Percentiles rank a stretch among this genome's conserved stretches.
These are phyloP conservation scores for Microplitis manilae DNA, from an alignment of 2,888 invertebrate species.

Conservation along the genomic window DNA sequence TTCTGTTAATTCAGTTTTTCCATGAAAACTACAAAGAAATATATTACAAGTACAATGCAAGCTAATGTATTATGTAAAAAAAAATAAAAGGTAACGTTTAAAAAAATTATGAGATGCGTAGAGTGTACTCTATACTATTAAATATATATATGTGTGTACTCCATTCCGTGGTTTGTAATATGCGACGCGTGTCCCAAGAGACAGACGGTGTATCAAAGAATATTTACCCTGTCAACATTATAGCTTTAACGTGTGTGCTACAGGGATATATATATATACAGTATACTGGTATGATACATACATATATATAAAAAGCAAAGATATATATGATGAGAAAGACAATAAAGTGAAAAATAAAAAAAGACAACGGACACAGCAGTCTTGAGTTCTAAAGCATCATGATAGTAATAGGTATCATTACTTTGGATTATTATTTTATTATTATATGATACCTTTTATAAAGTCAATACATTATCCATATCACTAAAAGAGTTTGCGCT, in stretches of 20 bases:
- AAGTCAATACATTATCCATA: slow-evolving; percentile 60
- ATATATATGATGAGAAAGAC: slow-evolving; percentile 26
- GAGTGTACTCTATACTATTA: slow-evolving; percentile 15
- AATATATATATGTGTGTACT: slow-evolving; percentile 39
- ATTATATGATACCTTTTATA: slow-evolving; percentile 61
- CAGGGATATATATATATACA: slow-evolving; percentile 1
- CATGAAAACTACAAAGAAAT: neutral
- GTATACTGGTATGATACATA: slow-evolving; percentile 8
- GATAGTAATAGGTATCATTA: slow-evolving; percentile 61
- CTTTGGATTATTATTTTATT: slow-evolving; percentile 65
- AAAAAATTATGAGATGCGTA: slow-evolving; percentile 34
- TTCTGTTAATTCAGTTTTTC: neutral
- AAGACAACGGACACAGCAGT: slow-evolving; percentile 47
- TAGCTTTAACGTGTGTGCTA: slow-evolving; percentile 52
- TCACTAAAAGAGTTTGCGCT: slow-evolving; percentile 42
- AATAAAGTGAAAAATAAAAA: slow-evolving; percentile 28
- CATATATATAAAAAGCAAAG: slow-evolving; percentile 37
- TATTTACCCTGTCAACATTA: slow-evolving; percentile 67
- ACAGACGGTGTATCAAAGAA: slow-evolving; percentile 67
- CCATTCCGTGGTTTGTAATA: slow-evolving; percentile 49
- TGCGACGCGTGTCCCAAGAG: slow-evolving; percentile 62
- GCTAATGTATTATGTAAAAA: neutral
- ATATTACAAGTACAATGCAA: slow-evolving; percentile 13
- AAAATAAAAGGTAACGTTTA: slow-evolving; percentile 28
- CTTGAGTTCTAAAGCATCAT: slow-evolving; percentile 51